Conservation (phyloP, 2,113 vertebrate genomes). For the Furnarius figulus region DNA sequence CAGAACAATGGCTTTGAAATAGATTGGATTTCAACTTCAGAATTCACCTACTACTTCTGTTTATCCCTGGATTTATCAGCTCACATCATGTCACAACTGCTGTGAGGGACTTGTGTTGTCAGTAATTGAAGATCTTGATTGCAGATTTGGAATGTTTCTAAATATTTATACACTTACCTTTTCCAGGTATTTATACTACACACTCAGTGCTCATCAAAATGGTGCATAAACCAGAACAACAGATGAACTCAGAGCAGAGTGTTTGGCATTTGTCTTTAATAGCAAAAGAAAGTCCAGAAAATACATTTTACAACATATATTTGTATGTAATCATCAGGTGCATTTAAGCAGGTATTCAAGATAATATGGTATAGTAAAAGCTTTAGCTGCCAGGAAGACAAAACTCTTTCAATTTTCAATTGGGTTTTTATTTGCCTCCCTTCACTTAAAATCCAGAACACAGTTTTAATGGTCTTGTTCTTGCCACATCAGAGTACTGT, state of each 20-base stretch:
- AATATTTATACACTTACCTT: background rate
- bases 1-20: background rate
- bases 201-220: background rate
- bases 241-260: background rate
- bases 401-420: background rate
- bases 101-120: background rate
- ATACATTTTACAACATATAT: background rate
- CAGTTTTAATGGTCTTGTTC: background rate
- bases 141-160: background rate
- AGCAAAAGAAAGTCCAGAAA: background rate
- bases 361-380: background rate
- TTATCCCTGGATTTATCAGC: background rate
- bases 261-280: background rate
- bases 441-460: background rate
- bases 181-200: background rate
- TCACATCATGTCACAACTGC: background rate
- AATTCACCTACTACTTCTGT: background rate
- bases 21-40: background rate
- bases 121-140: background rate
- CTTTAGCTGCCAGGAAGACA: background rate
- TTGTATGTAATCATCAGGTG: background rate
- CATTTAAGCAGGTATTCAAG: background rate
- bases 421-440: background rate
- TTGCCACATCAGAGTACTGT: background rate
- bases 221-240: background rate